Evolutionary conservation across 2,797 vertebrate genomes (phyloP), one percentile per base, ranked within the genome.

Genomic region (Steatocranus sp.): DNA sequence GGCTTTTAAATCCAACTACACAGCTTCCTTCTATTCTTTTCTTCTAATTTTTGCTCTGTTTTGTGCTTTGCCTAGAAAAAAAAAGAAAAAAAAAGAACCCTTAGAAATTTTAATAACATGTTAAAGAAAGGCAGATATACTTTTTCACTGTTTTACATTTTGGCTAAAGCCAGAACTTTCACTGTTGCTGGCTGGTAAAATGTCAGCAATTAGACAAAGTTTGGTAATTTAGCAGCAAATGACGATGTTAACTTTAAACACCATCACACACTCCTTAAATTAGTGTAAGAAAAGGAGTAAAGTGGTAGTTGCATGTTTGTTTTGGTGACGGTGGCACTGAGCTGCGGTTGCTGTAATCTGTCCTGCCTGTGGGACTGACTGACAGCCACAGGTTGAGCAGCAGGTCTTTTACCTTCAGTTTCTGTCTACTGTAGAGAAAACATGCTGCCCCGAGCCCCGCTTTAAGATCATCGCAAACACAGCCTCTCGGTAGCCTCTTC

Each of bases 331-430:
- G 81, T 27, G 46, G 68, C 82, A 30, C 76, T 8, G 78, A 58
- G 87, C 91, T 68, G 83, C 50, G 83, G 84, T 73, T 23, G 75
- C 86, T 87, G 83, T 76, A 66, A 91, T 18, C 88, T 81, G 70
- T 86, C 84, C 89, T 70, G 86, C 79, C 53, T 2, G 25, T 11
- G 15, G 93, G 93, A 93, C 74, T 94, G 93, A 94, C 74, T 91
- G 92, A 94, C 93, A 89, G 91, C 87, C 87, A 90, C 92, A 93
- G 92, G 87, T 87, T 88, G 81, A 85, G 84, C 90, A 80, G 85
- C 81, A 92, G 80, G 85, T 89, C 86, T n/a, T 73, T 48, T 53
- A 90, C 86, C 92, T 92, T 82, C 49, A 8, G 12, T 76, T 83
- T 91, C 78, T 77, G 86, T 87, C 78, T 48, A 76, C 83, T 32